These are phyloP conservation scores for Kuschelorhynchus macadamiae DNA, from an alignment of 2,888 invertebrate genomes.

Conservation along the genomic window DNA sequence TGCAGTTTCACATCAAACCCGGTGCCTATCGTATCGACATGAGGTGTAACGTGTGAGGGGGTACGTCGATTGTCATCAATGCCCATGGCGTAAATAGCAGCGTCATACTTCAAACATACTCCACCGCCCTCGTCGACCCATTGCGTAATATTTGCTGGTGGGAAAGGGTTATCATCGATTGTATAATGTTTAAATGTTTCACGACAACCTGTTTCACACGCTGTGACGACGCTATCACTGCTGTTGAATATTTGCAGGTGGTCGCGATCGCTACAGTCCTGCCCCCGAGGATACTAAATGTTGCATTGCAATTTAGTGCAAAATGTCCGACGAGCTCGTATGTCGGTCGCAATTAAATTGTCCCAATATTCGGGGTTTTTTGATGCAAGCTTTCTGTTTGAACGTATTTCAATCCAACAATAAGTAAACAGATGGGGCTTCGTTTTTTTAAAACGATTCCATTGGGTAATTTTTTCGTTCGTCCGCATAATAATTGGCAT, in stretches of 20 bases:
- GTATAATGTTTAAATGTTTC: constrained; percentile 6
- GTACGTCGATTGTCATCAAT: constrained; percentile 3
- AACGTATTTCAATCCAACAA: background rate
- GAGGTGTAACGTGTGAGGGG: background rate
- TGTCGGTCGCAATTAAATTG: background rate
- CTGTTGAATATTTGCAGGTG: background rate
- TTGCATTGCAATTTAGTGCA: background rate
- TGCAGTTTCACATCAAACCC: background rate
- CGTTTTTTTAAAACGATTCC: background rate
- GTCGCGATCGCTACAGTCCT: background rate
- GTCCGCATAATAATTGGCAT: background rate
- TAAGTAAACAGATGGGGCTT: background rate
- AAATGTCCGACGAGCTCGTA: background rate
- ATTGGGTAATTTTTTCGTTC: constrained; percentile 4
- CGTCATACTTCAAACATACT: constrained; percentile 1
- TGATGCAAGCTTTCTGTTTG: background rate
- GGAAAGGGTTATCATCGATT: background rate
- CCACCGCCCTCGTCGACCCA: background rate
- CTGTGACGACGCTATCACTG: background rate
- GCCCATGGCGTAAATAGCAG: background rate
- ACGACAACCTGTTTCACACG: constrained; percentile 1
- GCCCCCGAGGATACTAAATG: background rate
- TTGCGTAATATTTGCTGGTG: background rate
- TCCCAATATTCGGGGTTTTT: constrained; percentile 1
- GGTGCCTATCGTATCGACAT: background rate